Conservation (phyloP, 2,113 vertebrate genomes). For the human region DNA sequence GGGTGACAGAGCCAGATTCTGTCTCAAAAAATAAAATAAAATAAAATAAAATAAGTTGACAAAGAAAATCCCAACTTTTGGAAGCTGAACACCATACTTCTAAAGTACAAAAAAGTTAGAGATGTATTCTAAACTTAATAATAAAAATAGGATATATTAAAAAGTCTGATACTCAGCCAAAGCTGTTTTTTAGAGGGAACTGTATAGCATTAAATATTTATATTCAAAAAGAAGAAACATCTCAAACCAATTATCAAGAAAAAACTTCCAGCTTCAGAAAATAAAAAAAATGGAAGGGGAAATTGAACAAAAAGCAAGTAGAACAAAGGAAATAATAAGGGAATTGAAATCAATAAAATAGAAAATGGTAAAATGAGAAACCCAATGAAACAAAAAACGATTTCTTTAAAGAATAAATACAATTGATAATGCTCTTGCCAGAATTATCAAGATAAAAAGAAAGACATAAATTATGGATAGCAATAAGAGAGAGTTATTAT, state of each 20-base stretch:
- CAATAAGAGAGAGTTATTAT: not conserved
- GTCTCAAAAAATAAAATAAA: not conserved
- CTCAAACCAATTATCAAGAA: not conserved
- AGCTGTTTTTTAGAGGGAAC: not conserved
- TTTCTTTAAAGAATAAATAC: not conserved
- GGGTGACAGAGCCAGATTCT: no score
- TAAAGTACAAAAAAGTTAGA: not conserved
- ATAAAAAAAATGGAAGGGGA: not conserved
- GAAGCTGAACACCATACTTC: not conserved
- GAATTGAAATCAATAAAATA: not conserved
- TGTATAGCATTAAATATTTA: not conserved
- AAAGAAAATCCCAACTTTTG: not conserved
- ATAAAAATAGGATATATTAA: not conserved
- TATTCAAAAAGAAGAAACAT: not conserved
- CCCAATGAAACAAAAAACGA: not conserved
- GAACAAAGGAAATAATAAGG: not conserved
- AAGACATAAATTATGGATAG: not conserved
- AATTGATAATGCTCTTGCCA: not conserved
- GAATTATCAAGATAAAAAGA: not conserved
- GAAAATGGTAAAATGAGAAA: not conserved
- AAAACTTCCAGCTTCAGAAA: not conserved
- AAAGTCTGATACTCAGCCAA: not conserved
- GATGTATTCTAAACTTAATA: not conserved
- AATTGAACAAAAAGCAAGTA: not conserved
- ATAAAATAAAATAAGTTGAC: not conserved